Base-by-base conservation (phyloP, 2,797 vertebrate species). In the Sebastiscus tertius region DNA sequence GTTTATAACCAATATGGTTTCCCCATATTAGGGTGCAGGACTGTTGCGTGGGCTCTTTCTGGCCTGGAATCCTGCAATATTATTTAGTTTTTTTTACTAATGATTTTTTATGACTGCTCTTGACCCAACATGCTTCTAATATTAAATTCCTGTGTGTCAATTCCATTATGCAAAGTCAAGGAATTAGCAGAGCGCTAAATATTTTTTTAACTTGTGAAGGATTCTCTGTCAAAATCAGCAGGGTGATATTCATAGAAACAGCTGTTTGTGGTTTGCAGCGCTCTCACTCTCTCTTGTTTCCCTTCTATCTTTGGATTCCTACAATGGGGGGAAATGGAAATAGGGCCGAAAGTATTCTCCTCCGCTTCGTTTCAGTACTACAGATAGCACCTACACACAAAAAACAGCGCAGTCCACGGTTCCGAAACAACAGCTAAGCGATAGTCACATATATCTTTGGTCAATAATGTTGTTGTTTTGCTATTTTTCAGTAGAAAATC, bases 1-100 rank as follows among this genome's bases (percentile, higher is more conserved):
- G 55, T 55, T 49, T 61, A 77, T 46, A 65, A 31, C 24, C 29
- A 33, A 13, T 59, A 69, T 33, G 26, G 20, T 71, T 80, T 75
- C n/a, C 2, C 12, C 18, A 16, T 11, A 54, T 11, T 54, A 54
- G 8, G 52, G 52, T 54, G 52, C 52, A 54, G 18, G 20, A 18
- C 16, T 49, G 52, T 54, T 22, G 10, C 52, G 16, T 54, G 20
- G n/a, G 52, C 52, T n/a, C 49, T 9, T 6, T 52, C 18, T 20
- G 8, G 49, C 49, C 18, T 52, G 49, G 1, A 52, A 52, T 52
- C 20, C 9, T 52, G 20, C 49, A 52, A 52, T 52, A n/a, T 52
- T n/a, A 52, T n/a, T 52, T n/a, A 8, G 6, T 8, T 49, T 49
- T 49, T 49, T 49, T 49, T 49, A 54, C 8, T 54, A 9, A 54